A percentile compares a stretch with the other conserved stretches of the same genome.
Evolutionary conservation across 2,797 vertebrate genomes (phyloP).

Genomic region (Phoxinus dragarum): DNA sequence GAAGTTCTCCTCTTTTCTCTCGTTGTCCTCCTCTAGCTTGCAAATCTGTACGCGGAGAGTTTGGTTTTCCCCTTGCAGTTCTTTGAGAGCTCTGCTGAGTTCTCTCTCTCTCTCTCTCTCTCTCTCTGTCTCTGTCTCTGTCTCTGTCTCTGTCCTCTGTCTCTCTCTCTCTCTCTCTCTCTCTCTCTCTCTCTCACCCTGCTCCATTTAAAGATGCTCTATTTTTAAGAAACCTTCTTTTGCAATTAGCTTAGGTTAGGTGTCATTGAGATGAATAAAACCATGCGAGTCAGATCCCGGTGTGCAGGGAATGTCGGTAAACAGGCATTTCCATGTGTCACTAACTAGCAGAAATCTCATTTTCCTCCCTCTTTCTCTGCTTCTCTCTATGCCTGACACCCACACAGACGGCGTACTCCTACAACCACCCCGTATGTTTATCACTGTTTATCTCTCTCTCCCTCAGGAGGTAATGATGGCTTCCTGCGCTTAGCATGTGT

Average conservation of each 20-base stretch:
- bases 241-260: conserved; percentile 57
- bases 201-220: conserved; percentile 12
- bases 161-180: conserved; percentile 46
- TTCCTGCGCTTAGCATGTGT: conserved; percentile 61
- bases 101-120: conserved; percentile 21
- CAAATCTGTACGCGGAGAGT: too few relatives aligned
- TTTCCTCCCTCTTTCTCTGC: conserved; percentile 53
- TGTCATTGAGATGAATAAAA: conserved; percentile 70
- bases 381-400: conserved; percentile 32
- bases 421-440: conserved; percentile 42
- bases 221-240: conserved; percentile 49
- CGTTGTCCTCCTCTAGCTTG: too few relatives aligned
- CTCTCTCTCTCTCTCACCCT: conserved; percentile 22
- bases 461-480: conserved; percentile 72
- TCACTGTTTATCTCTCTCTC: conserved; percentile 15
- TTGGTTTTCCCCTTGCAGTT: too few relatives aligned
- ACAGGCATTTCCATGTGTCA: conserved; percentile 69
- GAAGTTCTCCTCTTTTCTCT: too few relatives aligned
- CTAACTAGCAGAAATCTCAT: conserved; percentile 74
- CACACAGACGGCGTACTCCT: conserved; percentile 51
- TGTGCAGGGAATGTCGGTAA: conserved; percentile 71
- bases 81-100: too few relatives aligned
- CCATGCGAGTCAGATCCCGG: conserved; percentile 59
- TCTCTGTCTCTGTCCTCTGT: too few relatives aligned
- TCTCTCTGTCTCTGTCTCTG: neutral